phyloP scores from a whole-genome alignment of 2,888 invertebrate species.

The Electrophaes corylata region DNA sequence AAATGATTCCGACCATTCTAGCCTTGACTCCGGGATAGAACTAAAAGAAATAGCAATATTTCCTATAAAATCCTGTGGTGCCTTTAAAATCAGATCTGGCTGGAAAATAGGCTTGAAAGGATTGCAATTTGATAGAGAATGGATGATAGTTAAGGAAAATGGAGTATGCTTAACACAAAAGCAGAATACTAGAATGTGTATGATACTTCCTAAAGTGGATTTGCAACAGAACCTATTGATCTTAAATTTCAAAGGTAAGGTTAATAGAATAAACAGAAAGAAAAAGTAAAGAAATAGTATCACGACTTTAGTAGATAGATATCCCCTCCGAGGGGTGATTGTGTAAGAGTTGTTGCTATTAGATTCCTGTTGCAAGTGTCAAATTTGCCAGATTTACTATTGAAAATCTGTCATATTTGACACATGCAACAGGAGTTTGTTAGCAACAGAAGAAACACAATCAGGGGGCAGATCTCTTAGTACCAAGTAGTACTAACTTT shows the following conservation, averaged over 20 bases:
- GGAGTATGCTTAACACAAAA: slow-evolving; percentile 96
- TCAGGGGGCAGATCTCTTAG: no score
- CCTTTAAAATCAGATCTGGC: slow-evolving; percentile 85
- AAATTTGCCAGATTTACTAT: no score
- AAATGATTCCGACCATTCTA: slow-evolving; percentile 33
- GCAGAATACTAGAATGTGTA: slow-evolving; percentile 90
- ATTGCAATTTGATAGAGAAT: slow-evolving; percentile 94
- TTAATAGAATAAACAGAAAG: no score
- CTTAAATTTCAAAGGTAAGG: slow-evolving; percentile 86
- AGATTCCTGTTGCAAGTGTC: no score
- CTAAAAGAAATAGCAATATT: slow-evolving; percentile 85
- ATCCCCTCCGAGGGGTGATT: no score
- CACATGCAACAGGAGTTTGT: no score
- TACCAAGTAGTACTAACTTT: no score
- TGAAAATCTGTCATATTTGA: no score
- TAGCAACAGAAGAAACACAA: no score
- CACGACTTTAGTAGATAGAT: no score
- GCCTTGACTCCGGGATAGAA: slow-evolving; percentile 48
- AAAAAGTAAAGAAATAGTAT: no score
- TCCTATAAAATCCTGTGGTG: slow-evolving; percentile 96
- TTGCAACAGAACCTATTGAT: slow-evolving; percentile 79
- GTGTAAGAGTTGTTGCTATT: no score
- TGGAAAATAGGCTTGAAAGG: slow-evolving; percentile 92
- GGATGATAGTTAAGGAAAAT: slow-evolving; percentile 94
- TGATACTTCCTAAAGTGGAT: slow-evolving; percentile 89